phyloP scores from a whole-genome alignment of 2,888 invertebrate species.

The Brachypalpus laphriformis region DNA sequence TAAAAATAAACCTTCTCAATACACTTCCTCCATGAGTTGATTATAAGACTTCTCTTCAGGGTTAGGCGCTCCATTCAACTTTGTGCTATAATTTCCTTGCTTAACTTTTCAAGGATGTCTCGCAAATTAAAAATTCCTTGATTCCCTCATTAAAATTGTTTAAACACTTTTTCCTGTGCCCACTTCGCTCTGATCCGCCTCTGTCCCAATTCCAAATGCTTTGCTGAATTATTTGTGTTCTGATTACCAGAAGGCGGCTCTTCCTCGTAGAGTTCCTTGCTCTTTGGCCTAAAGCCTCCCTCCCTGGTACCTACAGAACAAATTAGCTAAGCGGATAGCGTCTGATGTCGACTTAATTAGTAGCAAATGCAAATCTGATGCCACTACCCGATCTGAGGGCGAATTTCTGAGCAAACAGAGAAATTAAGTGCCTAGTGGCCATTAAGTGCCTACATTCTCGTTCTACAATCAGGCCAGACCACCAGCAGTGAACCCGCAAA shows the following conservation, averaged over 20 bases:
- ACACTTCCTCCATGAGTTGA: background rate
- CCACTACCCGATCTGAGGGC: background rate
- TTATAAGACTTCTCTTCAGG: background rate
- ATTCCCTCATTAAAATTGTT: conserved; percentile 17
- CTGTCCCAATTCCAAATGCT: background rate
- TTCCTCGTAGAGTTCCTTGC: background rate
- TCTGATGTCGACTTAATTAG: conserved; percentile 44
- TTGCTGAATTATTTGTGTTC: conserved; percentile 24
- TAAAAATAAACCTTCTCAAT: no score
- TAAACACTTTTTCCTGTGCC: background rate
- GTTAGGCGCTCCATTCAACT: background rate
- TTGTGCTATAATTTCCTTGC: background rate
- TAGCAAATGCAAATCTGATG: conserved; percentile 2
- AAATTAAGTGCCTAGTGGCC: background rate
- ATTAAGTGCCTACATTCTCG: background rate
- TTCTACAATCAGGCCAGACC: background rate
- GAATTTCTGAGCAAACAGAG: conserved; percentile 5
- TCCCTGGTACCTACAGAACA: background rate
- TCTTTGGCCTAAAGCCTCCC: background rate
- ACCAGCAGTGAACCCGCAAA: background rate
- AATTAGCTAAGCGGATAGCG: background rate
- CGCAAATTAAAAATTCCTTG: background rate
- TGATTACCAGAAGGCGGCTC: conserved; percentile 11
- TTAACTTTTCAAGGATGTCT: background rate
- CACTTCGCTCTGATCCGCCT: background rate